A percentile compares a stretch with the other conserved stretches of the same genome.
Conservation (phyloP, 2,797 vertebrate genomes). For the Hemitrygon akajei region DNA sequence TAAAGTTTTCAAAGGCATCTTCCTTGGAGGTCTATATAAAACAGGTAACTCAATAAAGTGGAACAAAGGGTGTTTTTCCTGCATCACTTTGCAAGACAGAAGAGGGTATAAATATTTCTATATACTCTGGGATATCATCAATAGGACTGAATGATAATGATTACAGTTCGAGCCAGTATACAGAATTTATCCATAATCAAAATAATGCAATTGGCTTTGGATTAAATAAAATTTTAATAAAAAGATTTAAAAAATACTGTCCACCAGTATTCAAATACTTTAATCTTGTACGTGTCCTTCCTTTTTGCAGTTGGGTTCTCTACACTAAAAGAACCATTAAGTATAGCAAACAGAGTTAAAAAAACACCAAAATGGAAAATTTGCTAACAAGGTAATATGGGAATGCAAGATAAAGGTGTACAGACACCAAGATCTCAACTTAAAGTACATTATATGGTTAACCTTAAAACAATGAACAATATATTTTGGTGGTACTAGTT, state of each 20-base stretch:
- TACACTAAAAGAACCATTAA: not conserved
- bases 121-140: not conserved
- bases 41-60: not conserved
- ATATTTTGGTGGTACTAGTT: not conserved
- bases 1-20: not conserved
- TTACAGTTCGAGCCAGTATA: not conserved
- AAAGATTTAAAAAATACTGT: not conserved
- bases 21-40: not conserved
- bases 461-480: not conserved
- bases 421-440: not conserved
- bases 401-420: not conserved
- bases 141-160: not conserved
- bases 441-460: not conserved
- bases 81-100: not conserved
- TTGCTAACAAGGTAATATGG: not conserved
- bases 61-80: not conserved
- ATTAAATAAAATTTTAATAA: not conserved
- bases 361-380: not conserved
- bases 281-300: not conserved
- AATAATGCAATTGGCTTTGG: not conserved
- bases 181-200: not conserved
- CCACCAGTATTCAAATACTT: not conserved
- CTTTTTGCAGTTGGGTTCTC: not conserved
- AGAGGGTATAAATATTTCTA: not conserved
- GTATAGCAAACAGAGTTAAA: not conserved